Conservation (phyloP, 2,888 invertebrate genomes). For the Parascotia fuliginaria region DNA sequence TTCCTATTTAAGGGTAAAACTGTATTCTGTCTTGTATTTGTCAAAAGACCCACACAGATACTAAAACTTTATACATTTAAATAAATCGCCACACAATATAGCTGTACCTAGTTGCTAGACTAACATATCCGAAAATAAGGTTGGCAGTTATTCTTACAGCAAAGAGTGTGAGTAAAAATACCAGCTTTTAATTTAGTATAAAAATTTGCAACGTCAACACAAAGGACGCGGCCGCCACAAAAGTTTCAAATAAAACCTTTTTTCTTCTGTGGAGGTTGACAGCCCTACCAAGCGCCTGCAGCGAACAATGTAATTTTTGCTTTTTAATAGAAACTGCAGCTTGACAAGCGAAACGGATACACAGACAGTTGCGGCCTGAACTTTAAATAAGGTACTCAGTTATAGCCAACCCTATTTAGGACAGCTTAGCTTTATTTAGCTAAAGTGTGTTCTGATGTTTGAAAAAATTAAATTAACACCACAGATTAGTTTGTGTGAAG, state of each 20-base stretch:
- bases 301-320: conserved; percentile 58
- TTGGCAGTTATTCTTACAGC: conserved; percentile 40
- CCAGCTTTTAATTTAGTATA: conserved; percentile 51
- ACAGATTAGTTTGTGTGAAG: too few relatives aligned
- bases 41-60: too few relatives aligned
- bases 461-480: too few relatives aligned
- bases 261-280: conserved; percentile 50
- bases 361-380: conserved; percentile 43
- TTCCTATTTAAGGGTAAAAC: too few relatives aligned
- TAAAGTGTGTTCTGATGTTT: conserved; percentile 30
- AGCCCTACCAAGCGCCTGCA: conserved; percentile 49
- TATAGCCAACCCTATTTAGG: conserved; percentile 45
- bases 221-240: conserved; percentile 51
- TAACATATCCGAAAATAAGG: conserved; percentile 41
- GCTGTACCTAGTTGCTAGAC: conserved; percentile 28
- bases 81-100: too few relatives aligned
- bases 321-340: conserved; percentile 55
- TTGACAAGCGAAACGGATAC: conserved; percentile 50
- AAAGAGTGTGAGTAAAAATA: conserved; percentile 42
- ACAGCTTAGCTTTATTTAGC: conserved; percentile 28
- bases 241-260: conserved; percentile 53
- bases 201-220: conserved; percentile 54
- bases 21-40: too few relatives aligned
- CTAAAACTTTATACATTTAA: too few relatives aligned
- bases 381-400: conserved; percentile 43